phyloP scores from a whole-genome alignment of 1,140 invertebrate genomes.

The Hirudo medicinalis region DNA sequence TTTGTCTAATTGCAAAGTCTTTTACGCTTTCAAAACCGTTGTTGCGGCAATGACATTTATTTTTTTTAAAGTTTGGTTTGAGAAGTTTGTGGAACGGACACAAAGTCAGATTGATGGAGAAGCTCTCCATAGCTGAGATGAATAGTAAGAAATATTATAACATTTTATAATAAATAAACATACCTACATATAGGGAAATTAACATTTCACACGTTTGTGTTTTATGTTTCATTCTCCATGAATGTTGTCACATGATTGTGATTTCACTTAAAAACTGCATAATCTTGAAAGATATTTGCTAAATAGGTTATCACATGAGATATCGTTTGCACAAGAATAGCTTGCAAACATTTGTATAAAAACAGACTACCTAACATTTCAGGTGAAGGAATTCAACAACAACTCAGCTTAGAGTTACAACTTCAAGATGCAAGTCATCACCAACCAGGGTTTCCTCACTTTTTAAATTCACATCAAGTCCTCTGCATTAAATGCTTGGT shows the following conservation, averaged over 20 bases:
- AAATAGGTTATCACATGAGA: too few relatives aligned
- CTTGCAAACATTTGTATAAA: too few relatives aligned
- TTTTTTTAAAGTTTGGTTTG: slow-evolving; percentile 15
- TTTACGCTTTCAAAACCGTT: too few relatives aligned
- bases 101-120: slow-evolving; percentile 12
- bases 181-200: too few relatives aligned
- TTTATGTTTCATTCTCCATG: neutral
- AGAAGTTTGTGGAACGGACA: slow-evolving; percentile 17
- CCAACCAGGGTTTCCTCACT: slow-evolving; percentile 1
- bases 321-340: too few relatives aligned
- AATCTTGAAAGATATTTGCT: too few relatives aligned
- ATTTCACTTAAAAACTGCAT: too few relatives aligned
- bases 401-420: neutral
- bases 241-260: too few relatives aligned
- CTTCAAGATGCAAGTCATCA: too few relatives aligned
- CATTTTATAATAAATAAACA: too few relatives aligned
- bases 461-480: neutral
- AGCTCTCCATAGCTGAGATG: slow-evolving; percentile 17
- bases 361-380: neutral
- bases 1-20: too few relatives aligned
- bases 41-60: neutral
- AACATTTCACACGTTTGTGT: too few relatives aligned
- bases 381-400: neutral
- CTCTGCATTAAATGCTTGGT: slow-evolving; percentile 18
- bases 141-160: neutral